Evolutionary conservation across 2,797 vertebrate species (phyloP).

Genomic region (Gobionotothen gibberifrons): DNA sequence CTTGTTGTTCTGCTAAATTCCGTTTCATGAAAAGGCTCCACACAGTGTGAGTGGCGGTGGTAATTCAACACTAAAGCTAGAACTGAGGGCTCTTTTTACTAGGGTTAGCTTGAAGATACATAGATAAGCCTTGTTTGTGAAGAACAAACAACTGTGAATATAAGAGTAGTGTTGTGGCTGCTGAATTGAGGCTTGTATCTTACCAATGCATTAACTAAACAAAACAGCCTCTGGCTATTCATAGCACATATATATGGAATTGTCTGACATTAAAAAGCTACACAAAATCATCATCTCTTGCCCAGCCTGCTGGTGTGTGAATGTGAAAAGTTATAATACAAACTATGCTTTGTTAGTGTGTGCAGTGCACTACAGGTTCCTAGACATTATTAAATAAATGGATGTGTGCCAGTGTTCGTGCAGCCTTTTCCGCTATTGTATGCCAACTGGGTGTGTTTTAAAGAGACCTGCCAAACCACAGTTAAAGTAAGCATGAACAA

Average conservation of each 20-base stretch:
- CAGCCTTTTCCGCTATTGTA: slow-evolving; percentile 62
- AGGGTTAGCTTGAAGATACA: background rate
- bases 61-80: slow-evolving; percentile 2
- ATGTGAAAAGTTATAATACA: background rate
- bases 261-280: background rate
- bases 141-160: background rate
- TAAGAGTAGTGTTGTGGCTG: background rate
- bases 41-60: background rate
- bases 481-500: slow-evolving; percentile 40
- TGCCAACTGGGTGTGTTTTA: slow-evolving; percentile 74
- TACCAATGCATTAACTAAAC: background rate
- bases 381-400: slow-evolving; percentile 57
- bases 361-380: slow-evolving; percentile 43
- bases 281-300: background rate
- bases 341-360: slow-evolving; percentile 17
- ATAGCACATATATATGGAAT: background rate
- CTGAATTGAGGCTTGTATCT: background rate
- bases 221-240: background rate
- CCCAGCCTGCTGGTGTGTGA: background rate
- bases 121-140: background rate
- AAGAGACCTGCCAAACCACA: slow-evolving; percentile 30
- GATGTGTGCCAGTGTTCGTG: slow-evolving; percentile 42
- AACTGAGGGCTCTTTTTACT: background rate
- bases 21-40: background rate
- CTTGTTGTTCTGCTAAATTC: background rate